Conservation (phyloP, 2,797 vertebrate genomes). For the Anas flavirostris region DNA sequence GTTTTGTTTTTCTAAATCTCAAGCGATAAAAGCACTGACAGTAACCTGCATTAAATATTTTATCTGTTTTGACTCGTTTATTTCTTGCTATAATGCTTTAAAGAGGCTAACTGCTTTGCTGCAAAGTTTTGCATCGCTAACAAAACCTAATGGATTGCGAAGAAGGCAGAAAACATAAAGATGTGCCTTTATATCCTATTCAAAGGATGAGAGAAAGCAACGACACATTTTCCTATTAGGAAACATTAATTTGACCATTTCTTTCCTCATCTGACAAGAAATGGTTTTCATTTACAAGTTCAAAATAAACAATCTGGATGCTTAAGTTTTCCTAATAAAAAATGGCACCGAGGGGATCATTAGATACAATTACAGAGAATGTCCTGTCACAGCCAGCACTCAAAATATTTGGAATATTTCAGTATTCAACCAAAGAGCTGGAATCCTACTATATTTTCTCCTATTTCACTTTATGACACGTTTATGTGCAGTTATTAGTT, state of each 20-base stretch:
- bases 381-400: not conserved
- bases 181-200: not conserved
- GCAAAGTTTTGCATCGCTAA: not conserved
- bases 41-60: not conserved
- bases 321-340: not conserved
- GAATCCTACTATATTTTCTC: not conserved
- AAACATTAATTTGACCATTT: not conserved
- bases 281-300: not conserved
- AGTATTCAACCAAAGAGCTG: too few species aligned
- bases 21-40: not conserved
- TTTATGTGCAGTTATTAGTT: not conserved
- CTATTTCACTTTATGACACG: not conserved
- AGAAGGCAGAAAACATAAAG: not conserved
- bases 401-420: not conserved
- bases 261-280: not conserved
- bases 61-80: not conserved
- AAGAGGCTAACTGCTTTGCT: not conserved
- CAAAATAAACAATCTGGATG: not conserved
- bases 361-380: not conserved
- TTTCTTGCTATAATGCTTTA: not conserved
- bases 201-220: not conserved
- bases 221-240: conserved; percentile 2
- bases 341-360: not conserved
- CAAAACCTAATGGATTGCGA: not conserved
- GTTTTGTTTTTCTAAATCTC: not conserved